Evolutionary conservation across 1,140 invertebrate genomes (phyloP), one percentile per base, ranked within the genome.

Genomic region (Physella acuta): DNA sequence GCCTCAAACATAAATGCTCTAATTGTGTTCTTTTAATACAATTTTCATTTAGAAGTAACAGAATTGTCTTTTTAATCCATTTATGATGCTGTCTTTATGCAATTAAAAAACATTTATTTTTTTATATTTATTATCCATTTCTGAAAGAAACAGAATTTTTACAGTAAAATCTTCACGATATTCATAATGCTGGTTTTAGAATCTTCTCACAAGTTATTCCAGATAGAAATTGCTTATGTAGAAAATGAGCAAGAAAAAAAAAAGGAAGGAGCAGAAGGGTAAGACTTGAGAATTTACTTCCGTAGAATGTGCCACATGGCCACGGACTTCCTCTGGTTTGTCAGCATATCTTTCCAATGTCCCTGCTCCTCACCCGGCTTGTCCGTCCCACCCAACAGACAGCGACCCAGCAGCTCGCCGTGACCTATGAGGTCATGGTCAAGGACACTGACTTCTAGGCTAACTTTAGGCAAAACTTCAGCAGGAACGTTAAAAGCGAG

Each of bases 261-360:
- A 8, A 30, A 5, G 2, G 28, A 30, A 8, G 28, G 31, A 36
- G 49, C 37, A 5, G 17, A n/a, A 20, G 20, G 11, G 26, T 53
- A 17, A 1, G n/a, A 16, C 5, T 31, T 58, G 30, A 20, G 26
- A 17, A 26, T 28, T 49, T 69, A 76, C 31, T 89, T 90, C 71
- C 91, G 86, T n/a, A 94, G 84, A 33, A 90, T 87, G 84, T 94
- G 92, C 92, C 92, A 93, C 91, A 92, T 93, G 14, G 91, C 91
- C 51, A 93, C 89, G 0, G 92, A 91, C 80, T 92, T 92, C 68
- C 92, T 88, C 52, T 92, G 86, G 26, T 91, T 90, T n/a, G 89
- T 87, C 69, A 93, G 85, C 92, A 93, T 93, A 84, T 93, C 92
- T 75, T 90, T 90, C 92, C 92, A 94, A 78, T 93, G 92, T 56